Conservation (phyloP, 2,888 invertebrate genomes). For the Pollenia angustigena region DNA sequence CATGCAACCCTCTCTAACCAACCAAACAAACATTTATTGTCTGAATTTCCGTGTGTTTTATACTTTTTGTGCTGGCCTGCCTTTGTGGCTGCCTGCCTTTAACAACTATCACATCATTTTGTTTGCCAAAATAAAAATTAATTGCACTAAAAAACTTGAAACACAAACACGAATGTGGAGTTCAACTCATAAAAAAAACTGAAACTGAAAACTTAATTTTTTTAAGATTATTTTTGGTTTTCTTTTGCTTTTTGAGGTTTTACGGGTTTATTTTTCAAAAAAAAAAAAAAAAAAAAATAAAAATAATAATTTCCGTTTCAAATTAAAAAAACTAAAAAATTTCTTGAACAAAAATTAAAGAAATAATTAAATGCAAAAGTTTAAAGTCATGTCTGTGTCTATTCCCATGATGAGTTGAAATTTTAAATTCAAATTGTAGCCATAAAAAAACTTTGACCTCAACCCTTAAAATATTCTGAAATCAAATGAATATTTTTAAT, state of each 20-base stretch:
- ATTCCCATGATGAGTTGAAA: conserved; percentile 45
- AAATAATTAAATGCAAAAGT: conserved; percentile 62
- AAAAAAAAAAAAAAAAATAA: neutral
- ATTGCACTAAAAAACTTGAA: conserved; percentile 68
- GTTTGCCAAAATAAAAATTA: conserved; percentile 70
- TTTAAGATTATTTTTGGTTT: conserved; percentile 20
- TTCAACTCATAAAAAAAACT: conserved; percentile 36
- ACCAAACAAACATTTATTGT: conserved; percentile 31
- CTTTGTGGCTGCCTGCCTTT: conserved; percentile 7
- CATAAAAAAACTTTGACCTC: conserved; percentile 67
- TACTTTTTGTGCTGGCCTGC: conserved; percentile 7
- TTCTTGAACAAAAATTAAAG: conserved; percentile 29
- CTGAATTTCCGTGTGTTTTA: conserved; percentile 8
- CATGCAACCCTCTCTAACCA: conserved; percentile 46
- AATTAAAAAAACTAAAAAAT: conserved; percentile 54
- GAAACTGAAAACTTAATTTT: conserved; percentile 24
- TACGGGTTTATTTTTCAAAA: conserved; percentile 43
- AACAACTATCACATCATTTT: conserved; percentile 51
- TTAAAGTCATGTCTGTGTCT: conserved; percentile 46
- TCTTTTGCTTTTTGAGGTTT: conserved; percentile 21
- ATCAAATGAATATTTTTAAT: neutral
- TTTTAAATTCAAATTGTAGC: conserved; percentile 1
- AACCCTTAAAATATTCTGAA: conserved; percentile 48
- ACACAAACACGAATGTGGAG: conserved; percentile 61
- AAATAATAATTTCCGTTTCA: conserved; percentile 71